Conservation (phyloP, 2,113 vertebrate species). For the Gorsachius goisagi region DNA sequence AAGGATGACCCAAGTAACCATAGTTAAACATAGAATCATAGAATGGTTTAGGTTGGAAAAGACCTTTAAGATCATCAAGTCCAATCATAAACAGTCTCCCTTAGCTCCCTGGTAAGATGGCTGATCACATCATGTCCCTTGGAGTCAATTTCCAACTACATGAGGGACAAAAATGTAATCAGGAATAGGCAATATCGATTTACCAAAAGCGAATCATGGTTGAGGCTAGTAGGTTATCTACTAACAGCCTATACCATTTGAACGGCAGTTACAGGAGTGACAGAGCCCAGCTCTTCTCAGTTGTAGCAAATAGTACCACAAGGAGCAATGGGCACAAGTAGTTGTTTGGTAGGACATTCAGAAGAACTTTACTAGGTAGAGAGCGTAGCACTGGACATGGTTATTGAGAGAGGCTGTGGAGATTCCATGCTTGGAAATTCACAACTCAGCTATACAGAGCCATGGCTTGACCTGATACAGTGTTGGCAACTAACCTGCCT, state of each 20-base stretch:
- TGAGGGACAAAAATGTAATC: neutral
- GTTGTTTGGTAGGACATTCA: neutral
- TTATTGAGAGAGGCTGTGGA: neutral
- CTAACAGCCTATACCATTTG: neutral
- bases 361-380: neutral
- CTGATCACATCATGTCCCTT: neutral
- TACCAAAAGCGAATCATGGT: neutral
- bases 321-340: neutral
- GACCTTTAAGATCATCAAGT: too few relatives aligned
- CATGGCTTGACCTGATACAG: neutral
- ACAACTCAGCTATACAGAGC: neutral
- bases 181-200: neutral
- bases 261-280: neutral
- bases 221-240: neutral
- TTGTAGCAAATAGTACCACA: neutral
- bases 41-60: too few relatives aligned
- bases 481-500: neutral
- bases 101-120: neutral
- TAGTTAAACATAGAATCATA: neutral
- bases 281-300: rapidly evolving
- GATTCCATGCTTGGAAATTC: neutral
- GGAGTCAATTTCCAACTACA: neutral
- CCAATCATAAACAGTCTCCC: neutral
- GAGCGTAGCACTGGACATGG: neutral
- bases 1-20: neutral